Evolutionary conservation across 2,797 vertebrate genomes (phyloP).

Genomic region (Neosilurus mollespiculum): DNA sequence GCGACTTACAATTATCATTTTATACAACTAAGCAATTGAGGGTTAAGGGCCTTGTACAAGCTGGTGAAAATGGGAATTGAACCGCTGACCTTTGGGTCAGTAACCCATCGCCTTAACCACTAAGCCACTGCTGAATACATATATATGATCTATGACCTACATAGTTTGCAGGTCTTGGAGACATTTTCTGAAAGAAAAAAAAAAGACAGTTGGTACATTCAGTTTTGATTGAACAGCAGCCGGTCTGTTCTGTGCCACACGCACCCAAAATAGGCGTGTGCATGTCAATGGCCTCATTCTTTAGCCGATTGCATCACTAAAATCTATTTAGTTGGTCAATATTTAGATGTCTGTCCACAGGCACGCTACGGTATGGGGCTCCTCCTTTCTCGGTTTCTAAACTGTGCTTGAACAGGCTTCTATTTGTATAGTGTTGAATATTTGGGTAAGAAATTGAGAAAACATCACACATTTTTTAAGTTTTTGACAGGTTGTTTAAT

Average conservation of each 20-base stretch:
- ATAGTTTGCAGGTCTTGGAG: background rate
- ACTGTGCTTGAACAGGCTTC: background rate
- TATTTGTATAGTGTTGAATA: background rate
- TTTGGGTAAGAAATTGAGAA: background rate
- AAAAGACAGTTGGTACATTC: constrained; percentile 34
- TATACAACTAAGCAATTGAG: too few relatives aligned
- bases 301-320: constrained; percentile 39
- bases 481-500: background rate
- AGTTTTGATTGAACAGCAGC: constrained; percentile 37
- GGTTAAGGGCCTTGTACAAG: too few relatives aligned
- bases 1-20: too few relatives aligned
- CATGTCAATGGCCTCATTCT: constrained; percentile 43
- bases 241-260: constrained; percentile 34
- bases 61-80: too few relatives aligned
- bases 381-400: background rate
- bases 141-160: background rate
- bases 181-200: constrained; percentile 2
- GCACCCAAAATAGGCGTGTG: constrained; percentile 36
- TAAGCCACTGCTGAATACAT: too few relatives aligned
- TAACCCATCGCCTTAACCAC: too few relatives aligned
- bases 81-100: too few relatives aligned
- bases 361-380: background rate
- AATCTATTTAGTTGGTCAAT: constrained; percentile 47
- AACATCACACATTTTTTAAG: background rate
- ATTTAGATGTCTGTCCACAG: constrained; percentile 43